These are phyloP conservation scores for Pitta sordida DNA, from an alignment of 2,113 vertebrate species.

Conservation along the genomic window DNA sequence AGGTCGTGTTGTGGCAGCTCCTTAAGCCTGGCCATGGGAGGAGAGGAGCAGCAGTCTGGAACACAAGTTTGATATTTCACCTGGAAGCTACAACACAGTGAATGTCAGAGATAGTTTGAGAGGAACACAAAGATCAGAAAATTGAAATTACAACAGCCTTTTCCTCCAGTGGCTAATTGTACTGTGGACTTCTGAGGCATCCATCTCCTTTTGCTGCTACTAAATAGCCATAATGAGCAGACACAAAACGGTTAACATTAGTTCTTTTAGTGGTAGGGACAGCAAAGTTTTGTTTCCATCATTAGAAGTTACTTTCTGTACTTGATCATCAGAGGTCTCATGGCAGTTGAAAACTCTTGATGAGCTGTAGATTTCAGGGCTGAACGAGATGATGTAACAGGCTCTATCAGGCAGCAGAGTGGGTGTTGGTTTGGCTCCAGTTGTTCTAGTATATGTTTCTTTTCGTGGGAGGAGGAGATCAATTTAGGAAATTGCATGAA, in stretches of 20 bases:
- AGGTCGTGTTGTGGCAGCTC: neutral
- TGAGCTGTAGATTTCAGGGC: neutral
- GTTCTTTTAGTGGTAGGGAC: neutral
- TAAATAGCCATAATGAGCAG: neutral
- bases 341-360: neutral
- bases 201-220: neutral
- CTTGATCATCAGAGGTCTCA: neutral
- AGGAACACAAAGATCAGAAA: neutral
- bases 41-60: neutral
- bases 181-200: neutral
- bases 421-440: rapidly evolving
- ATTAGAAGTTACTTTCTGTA: neutral
- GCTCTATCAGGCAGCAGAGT: neutral
- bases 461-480: neutral
- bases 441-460: neutral
- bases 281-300: rapidly evolving
- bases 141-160: neutral
- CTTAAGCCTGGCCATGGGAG: rapidly evolving
- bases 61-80: neutral
- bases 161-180: neutral
- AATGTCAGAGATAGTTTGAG: rapidly evolving
- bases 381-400: neutral
- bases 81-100: neutral
- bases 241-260: neutral
- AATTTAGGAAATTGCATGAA: neutral